Conservation (phyloP, 2,797 vertebrate genomes). For the Garrulus glandarius region DNA sequence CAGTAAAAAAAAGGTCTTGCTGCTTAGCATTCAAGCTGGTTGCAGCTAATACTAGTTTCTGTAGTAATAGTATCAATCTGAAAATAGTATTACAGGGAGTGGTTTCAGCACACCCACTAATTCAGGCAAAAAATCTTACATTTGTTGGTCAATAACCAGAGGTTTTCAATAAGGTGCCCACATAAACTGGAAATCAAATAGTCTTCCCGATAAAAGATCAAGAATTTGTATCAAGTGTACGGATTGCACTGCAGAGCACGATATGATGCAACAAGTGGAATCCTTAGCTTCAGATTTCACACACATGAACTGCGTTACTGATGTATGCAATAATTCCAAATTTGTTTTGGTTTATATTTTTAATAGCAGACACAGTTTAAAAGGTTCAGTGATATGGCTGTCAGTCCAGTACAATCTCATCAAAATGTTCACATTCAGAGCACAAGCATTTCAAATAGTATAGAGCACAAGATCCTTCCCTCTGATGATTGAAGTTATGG, state of each 20-base stretch:
- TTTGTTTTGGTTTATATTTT: neutral
- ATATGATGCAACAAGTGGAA: neutral
- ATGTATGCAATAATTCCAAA: neutral
- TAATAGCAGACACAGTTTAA: neutral
- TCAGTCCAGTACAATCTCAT: neutral
- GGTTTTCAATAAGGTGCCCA: neutral
- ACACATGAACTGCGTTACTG: neutral
- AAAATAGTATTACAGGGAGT: neutral
- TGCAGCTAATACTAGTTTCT: neutral
- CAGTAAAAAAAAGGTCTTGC: accelerated
- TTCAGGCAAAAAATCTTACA: neutral
- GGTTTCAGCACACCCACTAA: neutral
- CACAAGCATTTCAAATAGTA: neutral
- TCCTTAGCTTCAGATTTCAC: neutral
- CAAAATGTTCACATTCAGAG: neutral
- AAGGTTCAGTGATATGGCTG: neutral
- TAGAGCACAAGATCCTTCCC: neutral
- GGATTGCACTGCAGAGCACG: neutral
- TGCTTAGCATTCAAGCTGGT: neutral
- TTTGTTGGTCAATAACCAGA: neutral
- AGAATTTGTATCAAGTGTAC: neutral
- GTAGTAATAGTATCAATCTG: neutral
- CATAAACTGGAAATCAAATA: neutral
- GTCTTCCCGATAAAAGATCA: neutral
- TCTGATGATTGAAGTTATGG: neutral